Percentiles rank a stretch among this genome's conserved stretches.
Conservation (phyloP, 1,140 invertebrate species). For the Paraescarpia echinospica region DNA sequence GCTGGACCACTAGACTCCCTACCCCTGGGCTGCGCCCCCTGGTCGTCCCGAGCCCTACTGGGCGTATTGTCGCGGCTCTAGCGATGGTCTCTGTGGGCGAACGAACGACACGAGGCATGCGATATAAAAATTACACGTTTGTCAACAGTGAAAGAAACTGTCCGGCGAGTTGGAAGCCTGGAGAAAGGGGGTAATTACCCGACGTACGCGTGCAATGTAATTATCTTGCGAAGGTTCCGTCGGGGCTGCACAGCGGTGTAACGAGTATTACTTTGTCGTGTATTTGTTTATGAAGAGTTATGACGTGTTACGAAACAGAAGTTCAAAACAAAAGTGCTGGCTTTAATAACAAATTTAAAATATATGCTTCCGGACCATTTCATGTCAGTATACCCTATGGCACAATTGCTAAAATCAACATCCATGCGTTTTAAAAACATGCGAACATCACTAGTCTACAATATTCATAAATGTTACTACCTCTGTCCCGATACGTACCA, state of each 20-base stretch:
- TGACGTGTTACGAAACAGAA: neutral
- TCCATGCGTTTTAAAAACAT: too few relatives aligned
- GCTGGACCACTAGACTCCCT: neutral
- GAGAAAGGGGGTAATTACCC: neutral
- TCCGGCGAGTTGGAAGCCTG: neutral
- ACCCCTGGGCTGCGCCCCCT: neutral
- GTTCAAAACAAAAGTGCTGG: neutral
- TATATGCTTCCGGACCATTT: neutral
- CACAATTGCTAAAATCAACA: too few relatives aligned
- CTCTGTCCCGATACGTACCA: too few relatives aligned
- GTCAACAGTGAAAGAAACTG: neutral
- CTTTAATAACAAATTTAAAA: neutral
- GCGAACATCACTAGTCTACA: too few relatives aligned
- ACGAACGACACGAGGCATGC: neutral
- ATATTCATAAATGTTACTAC: too few relatives aligned
- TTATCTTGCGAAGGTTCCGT: neutral
- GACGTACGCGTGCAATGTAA: neutral
- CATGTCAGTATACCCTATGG: too few relatives aligned
- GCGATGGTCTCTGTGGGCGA: neutral
- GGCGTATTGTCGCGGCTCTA: neutral
- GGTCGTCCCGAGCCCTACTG: neutral
- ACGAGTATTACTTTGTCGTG: neutral
- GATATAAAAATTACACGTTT: constrained; percentile 2
- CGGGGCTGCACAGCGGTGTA: neutral
- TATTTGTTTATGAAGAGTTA: neutral